These are phyloP conservation scores for Urocitellus parryii DNA, from an alignment of 2,113 vertebrate genomes.

Conservation along the genomic window DNA sequence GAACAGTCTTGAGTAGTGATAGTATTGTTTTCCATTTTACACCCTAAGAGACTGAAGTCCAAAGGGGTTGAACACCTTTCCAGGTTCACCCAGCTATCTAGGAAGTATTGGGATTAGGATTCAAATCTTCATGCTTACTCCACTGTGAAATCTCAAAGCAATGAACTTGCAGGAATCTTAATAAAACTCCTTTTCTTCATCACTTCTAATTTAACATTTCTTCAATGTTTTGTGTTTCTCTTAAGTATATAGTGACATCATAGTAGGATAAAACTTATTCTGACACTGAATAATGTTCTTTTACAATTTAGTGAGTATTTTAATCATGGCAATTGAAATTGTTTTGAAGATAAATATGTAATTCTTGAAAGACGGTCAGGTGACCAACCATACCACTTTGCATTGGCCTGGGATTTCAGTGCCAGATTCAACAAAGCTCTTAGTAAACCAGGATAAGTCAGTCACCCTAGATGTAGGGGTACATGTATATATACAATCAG, in stretches of 20 bases:
- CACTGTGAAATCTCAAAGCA: not conserved
- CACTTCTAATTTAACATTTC: slow-evolving; percentile 22
- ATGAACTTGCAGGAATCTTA: not conserved
- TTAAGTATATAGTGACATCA: not conserved
- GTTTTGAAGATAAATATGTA: not conserved
- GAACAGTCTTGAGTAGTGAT: not conserved
- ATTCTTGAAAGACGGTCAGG: not conserved
- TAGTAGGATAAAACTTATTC: not conserved
- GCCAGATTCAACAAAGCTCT: not conserved
- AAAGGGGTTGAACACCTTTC: not conserved
- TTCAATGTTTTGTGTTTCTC: not conserved
- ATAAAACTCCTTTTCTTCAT: not conserved
- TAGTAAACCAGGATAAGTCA: not conserved
- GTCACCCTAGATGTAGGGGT: not conserved
- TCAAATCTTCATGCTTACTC: not conserved
- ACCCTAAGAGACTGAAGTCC: not conserved
- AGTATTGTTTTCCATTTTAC: not conserved
- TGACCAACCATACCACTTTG: not conserved
- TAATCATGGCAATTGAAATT: not conserved
- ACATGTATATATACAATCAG: not conserved
- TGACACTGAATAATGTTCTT: not conserved
- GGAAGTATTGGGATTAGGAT: not conserved
- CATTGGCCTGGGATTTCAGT: not conserved
- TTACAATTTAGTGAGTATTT: not conserved
- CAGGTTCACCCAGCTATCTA: not conserved